Percentiles rank a stretch among this genome's conserved stretches.
phyloP scores from a whole-genome alignment of 2,113 vertebrate genomes.

The Uropsilus gracilis region DNA sequence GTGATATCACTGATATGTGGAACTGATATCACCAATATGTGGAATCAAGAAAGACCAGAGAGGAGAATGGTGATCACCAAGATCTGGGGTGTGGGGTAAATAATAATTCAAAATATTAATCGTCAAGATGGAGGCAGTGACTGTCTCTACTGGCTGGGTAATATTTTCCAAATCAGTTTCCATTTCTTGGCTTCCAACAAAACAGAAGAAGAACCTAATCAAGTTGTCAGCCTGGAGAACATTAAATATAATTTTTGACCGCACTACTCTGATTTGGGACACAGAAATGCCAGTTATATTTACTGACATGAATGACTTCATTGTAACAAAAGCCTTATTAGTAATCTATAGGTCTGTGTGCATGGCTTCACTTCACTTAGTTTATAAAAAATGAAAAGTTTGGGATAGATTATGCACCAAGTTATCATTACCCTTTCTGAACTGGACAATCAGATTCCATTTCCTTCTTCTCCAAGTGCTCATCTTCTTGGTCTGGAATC shows the following conservation, averaged over 20 bases:
- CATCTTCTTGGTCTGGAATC: not conserved
- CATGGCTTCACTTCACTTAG: not conserved
- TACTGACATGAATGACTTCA: not conserved
- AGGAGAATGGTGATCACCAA: not conserved
- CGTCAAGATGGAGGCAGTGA: not conserved
- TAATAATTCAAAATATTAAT: not conserved
- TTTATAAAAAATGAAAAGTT: not conserved
- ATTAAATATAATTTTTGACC: not conserved
- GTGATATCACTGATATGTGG: too few relatives aligned
- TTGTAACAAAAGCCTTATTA: not conserved
- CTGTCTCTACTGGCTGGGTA: not conserved
- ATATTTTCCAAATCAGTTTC: not conserved
- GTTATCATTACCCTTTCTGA: not conserved
- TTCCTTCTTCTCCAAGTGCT: not conserved
- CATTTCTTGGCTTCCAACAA: not conserved
- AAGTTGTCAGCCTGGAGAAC: not conserved
- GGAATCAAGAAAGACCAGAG: not conserved
- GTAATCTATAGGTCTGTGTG: not conserved
- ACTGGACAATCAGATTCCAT: not conserved
- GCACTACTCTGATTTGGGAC: not conserved
- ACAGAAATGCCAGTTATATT: not conserved
- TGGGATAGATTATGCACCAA: not conserved
- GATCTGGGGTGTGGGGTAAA: not conserved
- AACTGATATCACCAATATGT: not conserved
- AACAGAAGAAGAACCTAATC: not conserved